Conservation (phyloP, 2,797 vertebrate species). For the Takifugu ocellatus region DNA sequence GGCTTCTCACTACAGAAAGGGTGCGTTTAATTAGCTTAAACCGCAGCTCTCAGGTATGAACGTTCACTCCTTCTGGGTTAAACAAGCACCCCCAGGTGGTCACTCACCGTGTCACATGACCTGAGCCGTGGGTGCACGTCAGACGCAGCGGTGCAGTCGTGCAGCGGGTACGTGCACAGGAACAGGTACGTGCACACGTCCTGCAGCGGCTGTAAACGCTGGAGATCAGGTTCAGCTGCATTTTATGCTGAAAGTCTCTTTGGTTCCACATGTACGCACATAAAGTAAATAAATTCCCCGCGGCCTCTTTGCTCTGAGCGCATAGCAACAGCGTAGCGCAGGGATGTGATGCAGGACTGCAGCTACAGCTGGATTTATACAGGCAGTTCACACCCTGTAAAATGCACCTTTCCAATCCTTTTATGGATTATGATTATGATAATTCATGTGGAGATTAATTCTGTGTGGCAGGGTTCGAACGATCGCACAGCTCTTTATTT, state of each 20-base stretch:
- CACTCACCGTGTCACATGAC: background rate
- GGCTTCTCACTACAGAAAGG: too few species aligned
- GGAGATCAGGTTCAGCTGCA: background rate
- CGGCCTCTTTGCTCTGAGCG: constrained; percentile 3
- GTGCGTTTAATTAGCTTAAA: too few species aligned
- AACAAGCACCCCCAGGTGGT: background rate
- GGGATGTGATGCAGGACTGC: background rate
- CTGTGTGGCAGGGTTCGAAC: too few species aligned
- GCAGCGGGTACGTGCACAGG: too few species aligned
- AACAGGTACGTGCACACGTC: too few species aligned
- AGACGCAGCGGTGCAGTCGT: too few species aligned
- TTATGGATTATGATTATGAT: too few species aligned
- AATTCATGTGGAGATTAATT: too few species aligned
- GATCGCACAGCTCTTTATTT: too few species aligned
- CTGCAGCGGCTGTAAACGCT: background rate
- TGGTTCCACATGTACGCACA: background rate
- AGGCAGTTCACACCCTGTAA: too few species aligned
- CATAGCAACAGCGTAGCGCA: constrained; percentile 3
- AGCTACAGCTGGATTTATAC: background rate
- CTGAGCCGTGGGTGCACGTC: too few species aligned
- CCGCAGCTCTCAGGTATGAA: background rate
- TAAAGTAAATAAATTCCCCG: background rate
- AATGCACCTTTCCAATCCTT: too few species aligned
- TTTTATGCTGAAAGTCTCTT: background rate
- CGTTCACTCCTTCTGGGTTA: background rate